These are phyloP conservation scores for Bombus impatiens DNA, from an alignment of 1,140 invertebrate species.

Conservation along the genomic window DNA sequence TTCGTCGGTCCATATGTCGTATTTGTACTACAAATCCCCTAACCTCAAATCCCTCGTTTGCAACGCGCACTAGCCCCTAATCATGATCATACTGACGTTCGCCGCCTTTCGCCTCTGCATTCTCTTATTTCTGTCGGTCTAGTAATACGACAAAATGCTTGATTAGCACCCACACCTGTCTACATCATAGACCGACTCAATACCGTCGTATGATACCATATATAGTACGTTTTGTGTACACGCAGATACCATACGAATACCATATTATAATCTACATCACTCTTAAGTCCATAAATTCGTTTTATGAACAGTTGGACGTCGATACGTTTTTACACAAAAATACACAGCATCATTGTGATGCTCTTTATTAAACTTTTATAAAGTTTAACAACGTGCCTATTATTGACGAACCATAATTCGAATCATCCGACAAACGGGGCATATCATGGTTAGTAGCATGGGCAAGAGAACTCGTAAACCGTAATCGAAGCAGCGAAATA, in stretches of 20 bases:
- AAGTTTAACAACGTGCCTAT: background rate
- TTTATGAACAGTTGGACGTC: background rate
- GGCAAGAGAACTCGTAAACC: conserved; percentile 18
- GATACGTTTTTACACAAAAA: background rate
- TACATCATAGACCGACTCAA: background rate
- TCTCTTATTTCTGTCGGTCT: conserved; percentile 17
- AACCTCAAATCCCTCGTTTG: conserved; percentile 63
- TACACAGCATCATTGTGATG: too few species aligned
- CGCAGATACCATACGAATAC: background rate
- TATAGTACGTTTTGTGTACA: background rate
- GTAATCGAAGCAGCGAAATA: conserved; percentile 40
- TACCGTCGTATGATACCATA: background rate
- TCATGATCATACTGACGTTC: conserved; percentile 44
- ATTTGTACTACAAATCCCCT: conserved; percentile 70
- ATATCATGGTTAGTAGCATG: conserved; percentile 7
- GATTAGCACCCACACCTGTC: conserved; percentile 57
- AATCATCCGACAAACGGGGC: background rate
- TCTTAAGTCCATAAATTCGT: background rate
- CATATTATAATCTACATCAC: background rate
- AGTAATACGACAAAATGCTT: conserved; percentile 54
- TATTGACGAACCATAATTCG: too few species aligned
- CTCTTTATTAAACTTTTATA: background rate
- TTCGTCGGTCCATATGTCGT: conserved; percentile 67
- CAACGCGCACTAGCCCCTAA: conserved; percentile 56
- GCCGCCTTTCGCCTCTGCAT: conserved; percentile 25